Evolutionary conservation across 2,888 invertebrate genomes (phyloP), one percentile per base, ranked within the genome.

Genomic region (Ectemnius cavifrons): DNA sequence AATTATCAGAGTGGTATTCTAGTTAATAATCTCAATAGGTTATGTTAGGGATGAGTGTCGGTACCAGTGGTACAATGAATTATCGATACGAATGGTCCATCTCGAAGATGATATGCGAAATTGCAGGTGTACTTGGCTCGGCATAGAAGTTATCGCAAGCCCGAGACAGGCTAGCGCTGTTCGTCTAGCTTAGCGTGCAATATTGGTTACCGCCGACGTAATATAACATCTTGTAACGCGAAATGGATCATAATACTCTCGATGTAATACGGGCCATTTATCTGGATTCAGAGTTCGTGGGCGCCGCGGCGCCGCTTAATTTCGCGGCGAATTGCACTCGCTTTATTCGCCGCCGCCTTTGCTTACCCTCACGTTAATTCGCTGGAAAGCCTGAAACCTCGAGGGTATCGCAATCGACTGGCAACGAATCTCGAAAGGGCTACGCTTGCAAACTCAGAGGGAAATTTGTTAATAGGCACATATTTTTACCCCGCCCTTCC

Each of bases 181-280:
- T 86, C 85, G 81, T 86, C 87, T 83, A 75, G 86, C 85, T 86
- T 84, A 86, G 71, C 75, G 73, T 78, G 79, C 77, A 82, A 85
- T 86, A 86, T 85, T 77, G 86, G 83, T 82, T 77, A 79, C 82
- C 80, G 77, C 72, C 77, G 79, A 80, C 77, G 83, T 81, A 81
- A 84, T 82, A 80, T 79, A 83, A 84, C 84, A 80, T 84, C 82
- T 83, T 84, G 82, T 87, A 86, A 86, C 84, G 76, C 71, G 80
- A 75, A 85, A 83, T 80, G 86, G 86, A 86, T 86, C 86, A 86
- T 86, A 87, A 86, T 84, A 82, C 82, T 85, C 78, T 68, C 71
- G 63, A 77, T 77, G 83, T 85, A 86, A 87, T 84, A 75, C 78
- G 72, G 69, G 81, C 80, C 75, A 86, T 87, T 79, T 78, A 79